Conservation (phyloP, 2,797 vertebrate species). For the Coregonus ussuriensis region DNA sequence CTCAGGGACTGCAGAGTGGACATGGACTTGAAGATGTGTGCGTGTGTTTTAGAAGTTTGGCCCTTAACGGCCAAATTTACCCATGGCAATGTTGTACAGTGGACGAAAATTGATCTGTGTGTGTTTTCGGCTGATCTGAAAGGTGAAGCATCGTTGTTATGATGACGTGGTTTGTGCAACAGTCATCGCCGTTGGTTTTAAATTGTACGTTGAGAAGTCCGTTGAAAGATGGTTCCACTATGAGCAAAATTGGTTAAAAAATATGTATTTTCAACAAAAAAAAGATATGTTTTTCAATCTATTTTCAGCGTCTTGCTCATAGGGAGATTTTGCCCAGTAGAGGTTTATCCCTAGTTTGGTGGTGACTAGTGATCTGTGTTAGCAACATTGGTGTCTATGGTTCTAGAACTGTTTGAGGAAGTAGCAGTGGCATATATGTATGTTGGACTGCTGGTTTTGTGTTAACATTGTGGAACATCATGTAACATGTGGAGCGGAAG, state of each 20-base stretch:
- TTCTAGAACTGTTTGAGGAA: background rate
- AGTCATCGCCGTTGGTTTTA: background rate
- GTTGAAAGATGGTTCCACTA: background rate
- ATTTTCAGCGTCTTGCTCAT: background rate
- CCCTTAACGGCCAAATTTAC: background rate
- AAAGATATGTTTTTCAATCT: too few species aligned
- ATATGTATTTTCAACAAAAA: background rate
- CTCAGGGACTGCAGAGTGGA: slow-evolving; percentile 72
- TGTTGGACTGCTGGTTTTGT: background rate
- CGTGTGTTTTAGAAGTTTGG: background rate
- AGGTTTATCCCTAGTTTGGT: background rate
- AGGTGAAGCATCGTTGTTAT: slow-evolving; percentile 8
- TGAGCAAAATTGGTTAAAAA: background rate
- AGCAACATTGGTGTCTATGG: background rate
- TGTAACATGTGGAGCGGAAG: slow-evolving; percentile 35
- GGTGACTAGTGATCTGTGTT: too few species aligned
- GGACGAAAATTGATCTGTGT: background rate
- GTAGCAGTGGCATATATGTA: background rate
- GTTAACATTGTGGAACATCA: slow-evolving; percentile 14
- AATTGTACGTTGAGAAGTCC: background rate
- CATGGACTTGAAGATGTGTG: slow-evolving; percentile 8
- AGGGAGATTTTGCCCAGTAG: background rate
- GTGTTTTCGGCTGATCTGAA: slow-evolving; percentile 24
- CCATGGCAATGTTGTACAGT: slow-evolving; percentile 8
- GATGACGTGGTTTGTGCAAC: slow-evolving; percentile 9